These are phyloP conservation scores for Trichogramma dendrolimi DNA, from an alignment of 2,888 invertebrate species.

Conservation along the genomic window DNA sequence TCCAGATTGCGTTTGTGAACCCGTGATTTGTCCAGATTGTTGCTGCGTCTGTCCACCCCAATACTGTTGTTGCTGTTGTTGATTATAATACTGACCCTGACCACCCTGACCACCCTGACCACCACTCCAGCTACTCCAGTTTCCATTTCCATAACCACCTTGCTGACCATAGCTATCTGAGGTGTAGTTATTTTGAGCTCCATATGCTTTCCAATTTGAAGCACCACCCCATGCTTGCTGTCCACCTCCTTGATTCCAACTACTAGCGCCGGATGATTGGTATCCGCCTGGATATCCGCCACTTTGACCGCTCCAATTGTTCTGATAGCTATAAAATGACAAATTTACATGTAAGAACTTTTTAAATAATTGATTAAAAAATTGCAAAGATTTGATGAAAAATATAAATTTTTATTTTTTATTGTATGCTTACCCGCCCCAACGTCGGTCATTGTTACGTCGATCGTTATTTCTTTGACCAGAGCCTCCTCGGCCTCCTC, in stretches of 20 bases:
- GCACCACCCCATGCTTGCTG: constrained; percentile 29
- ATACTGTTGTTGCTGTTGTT: constrained; percentile 38
- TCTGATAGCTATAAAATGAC: no score
- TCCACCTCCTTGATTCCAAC: no score
- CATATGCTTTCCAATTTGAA: constrained; percentile 34
- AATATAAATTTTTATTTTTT: no score
- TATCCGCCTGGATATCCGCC: no score
- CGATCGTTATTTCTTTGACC: constrained; percentile 35
- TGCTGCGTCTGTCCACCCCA: constrained; percentile 30
- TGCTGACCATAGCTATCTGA: constrained; percentile 31
- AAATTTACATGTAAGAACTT: no score
- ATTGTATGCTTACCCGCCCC: constrained; percentile 12
- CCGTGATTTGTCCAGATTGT: no score
- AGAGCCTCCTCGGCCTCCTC: constrained; percentile 39
- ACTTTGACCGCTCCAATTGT: no score
- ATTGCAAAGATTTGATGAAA: no score
- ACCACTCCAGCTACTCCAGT: constrained; percentile 33
- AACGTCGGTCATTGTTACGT: constrained; percentile 43
- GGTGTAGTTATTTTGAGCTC: constrained; percentile 30
- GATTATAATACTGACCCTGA: constrained; percentile 15
- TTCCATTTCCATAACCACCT: constrained; percentile 35
- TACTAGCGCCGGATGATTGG: no score
- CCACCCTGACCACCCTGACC: no score
- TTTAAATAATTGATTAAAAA: no score
- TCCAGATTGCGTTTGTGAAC: no score